phyloP scores from a whole-genome alignment of 2,888 invertebrate species.

The Melanargia galathea region DNA sequence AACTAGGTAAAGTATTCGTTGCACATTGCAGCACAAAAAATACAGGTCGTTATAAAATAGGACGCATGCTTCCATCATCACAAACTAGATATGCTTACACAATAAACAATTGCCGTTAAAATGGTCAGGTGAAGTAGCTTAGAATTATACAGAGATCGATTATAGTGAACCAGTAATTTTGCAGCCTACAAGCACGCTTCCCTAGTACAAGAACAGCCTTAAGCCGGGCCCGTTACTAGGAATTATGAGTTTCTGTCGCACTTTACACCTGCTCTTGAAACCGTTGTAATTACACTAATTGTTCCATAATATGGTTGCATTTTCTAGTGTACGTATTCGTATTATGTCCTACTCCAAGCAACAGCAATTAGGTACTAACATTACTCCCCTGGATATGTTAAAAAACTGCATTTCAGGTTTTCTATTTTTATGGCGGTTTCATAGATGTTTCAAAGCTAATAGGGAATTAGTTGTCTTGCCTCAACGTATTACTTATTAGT shows the following conservation, averaged over 20 bases:
- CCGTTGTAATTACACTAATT: conserved; percentile 78
- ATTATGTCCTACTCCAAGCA: conserved; percentile 30
- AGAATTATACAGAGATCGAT: conserved; percentile 69
- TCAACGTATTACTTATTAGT: too few species aligned
- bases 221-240: conserved; percentile 75
- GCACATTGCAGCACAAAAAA: conserved; percentile 37
- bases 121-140: conserved; percentile 66
- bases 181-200: conserved; percentile 73
- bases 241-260: conserved; percentile 70
- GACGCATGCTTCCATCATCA: conserved; percentile 37
- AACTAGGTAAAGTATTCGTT: conserved; percentile 7
- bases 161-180: conserved; percentile 71
- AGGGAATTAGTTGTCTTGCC: too few species aligned
- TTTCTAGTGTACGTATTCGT: conserved; percentile 38
- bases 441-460: neutral
- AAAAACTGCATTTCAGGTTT: conserved; percentile 19
- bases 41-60: conserved; percentile 34
- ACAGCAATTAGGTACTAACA: conserved; percentile 28
- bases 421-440: neutral
- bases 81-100: conserved; percentile 42
- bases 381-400: too few species aligned
- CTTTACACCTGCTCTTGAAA: conserved; percentile 75
- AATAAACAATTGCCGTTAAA: conserved; percentile 56
- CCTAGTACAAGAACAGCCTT: conserved; percentile 70
- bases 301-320: conserved; percentile 48